Conservation (phyloP, 2,888 invertebrate genomes). For the Cyclophora albipunctata region DNA sequence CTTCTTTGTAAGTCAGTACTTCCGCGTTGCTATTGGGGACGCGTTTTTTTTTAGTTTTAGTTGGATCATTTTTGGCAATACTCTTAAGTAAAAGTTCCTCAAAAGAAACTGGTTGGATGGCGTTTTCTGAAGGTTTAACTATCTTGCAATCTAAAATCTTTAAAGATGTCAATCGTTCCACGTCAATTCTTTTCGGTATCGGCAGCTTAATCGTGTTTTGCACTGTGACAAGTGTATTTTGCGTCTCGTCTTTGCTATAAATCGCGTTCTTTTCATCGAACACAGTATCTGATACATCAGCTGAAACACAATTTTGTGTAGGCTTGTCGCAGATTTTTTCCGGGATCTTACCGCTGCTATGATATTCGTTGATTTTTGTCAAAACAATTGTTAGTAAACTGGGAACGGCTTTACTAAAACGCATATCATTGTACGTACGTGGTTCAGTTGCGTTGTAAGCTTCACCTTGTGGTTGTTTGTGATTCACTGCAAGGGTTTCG, state of each 20-base stretch:
- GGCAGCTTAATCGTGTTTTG: not conserved
- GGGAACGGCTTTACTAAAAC: no score
- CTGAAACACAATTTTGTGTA: no score
- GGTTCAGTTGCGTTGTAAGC: not conserved
- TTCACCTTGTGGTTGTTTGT: not conserved
- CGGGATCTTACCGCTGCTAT: no score
- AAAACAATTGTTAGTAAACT: no score
- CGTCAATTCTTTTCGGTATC: not conserved
- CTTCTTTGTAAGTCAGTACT: conserved; percentile 1
- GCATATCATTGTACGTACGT: no score
- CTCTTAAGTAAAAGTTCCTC: conserved; percentile 1
- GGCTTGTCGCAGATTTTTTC: no score
- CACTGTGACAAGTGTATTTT: not conserved
- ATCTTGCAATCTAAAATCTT: not conserved
- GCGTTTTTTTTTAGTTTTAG: conserved; percentile 1
- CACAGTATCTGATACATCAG: no score
- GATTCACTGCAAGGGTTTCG: not conserved
- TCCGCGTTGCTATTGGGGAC: not conserved
- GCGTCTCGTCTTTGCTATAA: no score
- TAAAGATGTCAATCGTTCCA: not conserved
- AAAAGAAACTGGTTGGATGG: not conserved
- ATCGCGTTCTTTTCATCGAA: no score
- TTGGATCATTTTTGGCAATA: not conserved
- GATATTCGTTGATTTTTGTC: no score
- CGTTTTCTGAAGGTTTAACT: not conserved